phyloP scores from a whole-genome alignment of 1,140 invertebrate genomes.

The Bathynomus jamesi region DNA sequence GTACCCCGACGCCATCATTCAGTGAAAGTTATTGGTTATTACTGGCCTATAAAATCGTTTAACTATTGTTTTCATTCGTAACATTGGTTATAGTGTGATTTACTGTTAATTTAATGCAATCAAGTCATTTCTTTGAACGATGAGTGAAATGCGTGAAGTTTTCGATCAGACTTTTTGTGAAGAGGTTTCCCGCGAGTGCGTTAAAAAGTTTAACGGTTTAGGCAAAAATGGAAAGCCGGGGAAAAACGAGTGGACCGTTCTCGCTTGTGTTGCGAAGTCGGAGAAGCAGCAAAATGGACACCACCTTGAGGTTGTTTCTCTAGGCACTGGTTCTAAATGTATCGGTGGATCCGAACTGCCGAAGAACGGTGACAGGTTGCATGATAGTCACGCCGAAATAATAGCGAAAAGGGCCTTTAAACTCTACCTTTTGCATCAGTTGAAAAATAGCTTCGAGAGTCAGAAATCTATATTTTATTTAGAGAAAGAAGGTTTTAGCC shows the following conservation, averaged over 20 bases:
- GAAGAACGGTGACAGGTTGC: slow-evolving; percentile 59
- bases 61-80: no score
- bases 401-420: slow-evolving; percentile 72
- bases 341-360: slow-evolving; percentile 64
- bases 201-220: slow-evolving; percentile 55
- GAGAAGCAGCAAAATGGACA: slow-evolving; percentile 15
- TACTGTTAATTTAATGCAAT: background rate
- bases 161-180: slow-evolving; percentile 42
- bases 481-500: slow-evolving; percentile 35
- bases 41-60: no score
- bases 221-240: slow-evolving; percentile 72
- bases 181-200: slow-evolving; percentile 51
- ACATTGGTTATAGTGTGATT: no score
- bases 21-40: background rate
- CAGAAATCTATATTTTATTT: slow-evolving; percentile 44
- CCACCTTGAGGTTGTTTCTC: slow-evolving; percentile 57
- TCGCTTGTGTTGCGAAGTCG: slow-evolving; percentile 60
- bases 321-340: slow-evolving; percentile 87
- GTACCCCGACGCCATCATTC: slow-evolving; percentile 17
- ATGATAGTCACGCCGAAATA: slow-evolving; percentile 88
- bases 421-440: slow-evolving; percentile 62
- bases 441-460: slow-evolving; percentile 45
- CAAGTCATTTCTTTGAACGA: background rate
- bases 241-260: slow-evolving; percentile 66
- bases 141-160: background rate